Conservation (phyloP, 2,888 invertebrate genomes). For the Athalia cordata region DNA sequence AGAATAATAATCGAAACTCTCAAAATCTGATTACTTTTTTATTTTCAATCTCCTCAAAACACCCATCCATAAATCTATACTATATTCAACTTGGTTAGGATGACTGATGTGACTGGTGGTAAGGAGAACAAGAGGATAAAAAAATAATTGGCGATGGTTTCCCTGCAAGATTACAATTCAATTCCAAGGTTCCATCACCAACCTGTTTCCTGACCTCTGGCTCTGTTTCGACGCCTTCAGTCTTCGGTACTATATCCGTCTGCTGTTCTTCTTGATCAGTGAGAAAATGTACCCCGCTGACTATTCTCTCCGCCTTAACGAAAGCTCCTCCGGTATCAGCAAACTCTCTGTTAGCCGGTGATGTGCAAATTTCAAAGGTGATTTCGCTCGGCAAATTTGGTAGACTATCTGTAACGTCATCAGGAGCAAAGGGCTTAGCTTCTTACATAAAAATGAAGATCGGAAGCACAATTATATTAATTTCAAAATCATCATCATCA, state of each 20-base stretch:
- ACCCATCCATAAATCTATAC: neutral
- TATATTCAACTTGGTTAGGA: neutral
- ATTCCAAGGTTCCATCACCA: slow-evolving; percentile 58
- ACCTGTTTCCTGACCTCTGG: slow-evolving; percentile 72
- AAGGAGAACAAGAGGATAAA: neutral
- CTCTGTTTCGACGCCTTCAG: slow-evolving; percentile 62
- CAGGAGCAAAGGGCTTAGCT: neutral
- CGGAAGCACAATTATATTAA: no score
- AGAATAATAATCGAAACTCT: no score
- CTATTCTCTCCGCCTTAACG: slow-evolving; percentile 61
- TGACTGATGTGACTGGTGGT: no score
- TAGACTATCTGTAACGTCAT: slow-evolving; percentile 51
- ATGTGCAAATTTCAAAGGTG: slow-evolving; percentile 69
- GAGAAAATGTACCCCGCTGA: slow-evolving; percentile 68
- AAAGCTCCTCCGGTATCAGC: slow-evolving; percentile 46
- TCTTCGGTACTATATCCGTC: slow-evolving; percentile 55
- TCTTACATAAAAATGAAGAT: neutral
- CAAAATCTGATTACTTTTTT: no score
- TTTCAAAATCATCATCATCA: neutral
- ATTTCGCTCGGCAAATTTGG: slow-evolving; percentile 68
- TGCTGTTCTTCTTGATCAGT: slow-evolving; percentile 63
- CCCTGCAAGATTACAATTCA: no score
- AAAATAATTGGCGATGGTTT: neutral
- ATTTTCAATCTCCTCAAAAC: neutral
- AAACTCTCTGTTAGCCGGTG: slow-evolving; percentile 53